phyloP scores from a whole-genome alignment of 2,113 vertebrate species.

The Microcebus lehilahytsara region DNA sequence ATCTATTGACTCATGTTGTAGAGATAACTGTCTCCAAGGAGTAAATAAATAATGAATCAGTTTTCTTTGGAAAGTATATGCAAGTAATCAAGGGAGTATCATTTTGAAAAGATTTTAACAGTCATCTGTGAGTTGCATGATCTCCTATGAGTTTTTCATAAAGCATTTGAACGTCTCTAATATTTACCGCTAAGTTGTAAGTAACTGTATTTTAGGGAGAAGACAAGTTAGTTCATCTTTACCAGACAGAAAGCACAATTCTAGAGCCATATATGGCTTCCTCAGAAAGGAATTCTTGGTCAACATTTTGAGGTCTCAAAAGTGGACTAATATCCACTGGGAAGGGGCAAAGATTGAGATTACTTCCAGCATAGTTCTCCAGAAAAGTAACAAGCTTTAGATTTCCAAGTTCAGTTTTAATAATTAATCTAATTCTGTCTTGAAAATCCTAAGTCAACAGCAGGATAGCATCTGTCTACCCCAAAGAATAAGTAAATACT shows the following conservation, averaged over 20 bases:
- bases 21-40: slow-evolving; percentile 40
- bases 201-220: neutral
- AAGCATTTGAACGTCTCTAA: neutral
- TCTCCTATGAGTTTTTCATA: neutral
- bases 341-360: neutral
- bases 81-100: neutral
- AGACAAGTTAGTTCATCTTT: neutral
- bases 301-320: neutral
- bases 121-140: neutral
- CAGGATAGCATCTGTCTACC: neutral
- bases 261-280: neutral
- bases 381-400: neutral
- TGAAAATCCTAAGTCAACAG: neutral
- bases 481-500: neutral
- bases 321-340: neutral
- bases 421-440: neutral
- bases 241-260: neutral
- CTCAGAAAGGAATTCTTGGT: neutral
- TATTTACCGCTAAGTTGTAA: neutral
- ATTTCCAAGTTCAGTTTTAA: neutral
- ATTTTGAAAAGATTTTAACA: slow-evolving; percentile 14
- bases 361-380: neutral
- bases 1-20: slow-evolving; percentile 17
- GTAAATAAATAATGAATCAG: neutral
- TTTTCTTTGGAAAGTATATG: neutral